Evolutionary conservation across 2,888 invertebrate genomes (phyloP), one percentile per base, ranked within the genome.

Genomic region (Cerceris rybyensis): DNA sequence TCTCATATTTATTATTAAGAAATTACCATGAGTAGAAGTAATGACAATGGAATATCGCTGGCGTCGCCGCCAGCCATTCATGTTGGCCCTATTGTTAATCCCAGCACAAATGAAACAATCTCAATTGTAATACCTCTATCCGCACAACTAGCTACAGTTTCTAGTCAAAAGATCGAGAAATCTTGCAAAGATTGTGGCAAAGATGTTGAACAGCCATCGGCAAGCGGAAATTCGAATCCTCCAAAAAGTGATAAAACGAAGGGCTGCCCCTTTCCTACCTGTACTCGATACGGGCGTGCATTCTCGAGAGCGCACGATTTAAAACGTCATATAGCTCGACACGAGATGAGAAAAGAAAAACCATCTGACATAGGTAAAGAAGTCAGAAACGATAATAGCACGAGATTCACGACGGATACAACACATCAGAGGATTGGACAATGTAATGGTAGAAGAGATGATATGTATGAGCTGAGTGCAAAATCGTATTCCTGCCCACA

Each of bases 251-350:
- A 91, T 54, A 91, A 90, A 65, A 88, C 89, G 1, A 91, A 91
- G 70, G 92, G 91, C n/a, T 92, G 92, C 64, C 91, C 92, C 4
- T 91, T 89, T 78, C 90, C 91, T 6, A 90, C 86, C 4, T 92
- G 92, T 69, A 85, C 89, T 6, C 87, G 91, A 46, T 92, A 88
- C 60, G 91, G 91, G 6, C 89, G 91, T 63, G 91, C 92, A 1
- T 92, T 92, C 74, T 92, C 91, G 7, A 86, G 92, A 50, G 91
- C 91, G 6, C 92, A 92, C 70, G 92, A 92, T 54, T 84, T 92
- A 4, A 92, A 92, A 57, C 88, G 92, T 7, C 92, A 92, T 67
- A 91, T 92, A 72, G 90, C 88, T 2, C 87, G 92, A 17, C 92
- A 92, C 46, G 90, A 91, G 39, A 87, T 88, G 75, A 87, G 90